Evolutionary conservation across 2,797 vertebrate species (phyloP).

Genomic region (Pseudocheirus occidentalis): DNA sequence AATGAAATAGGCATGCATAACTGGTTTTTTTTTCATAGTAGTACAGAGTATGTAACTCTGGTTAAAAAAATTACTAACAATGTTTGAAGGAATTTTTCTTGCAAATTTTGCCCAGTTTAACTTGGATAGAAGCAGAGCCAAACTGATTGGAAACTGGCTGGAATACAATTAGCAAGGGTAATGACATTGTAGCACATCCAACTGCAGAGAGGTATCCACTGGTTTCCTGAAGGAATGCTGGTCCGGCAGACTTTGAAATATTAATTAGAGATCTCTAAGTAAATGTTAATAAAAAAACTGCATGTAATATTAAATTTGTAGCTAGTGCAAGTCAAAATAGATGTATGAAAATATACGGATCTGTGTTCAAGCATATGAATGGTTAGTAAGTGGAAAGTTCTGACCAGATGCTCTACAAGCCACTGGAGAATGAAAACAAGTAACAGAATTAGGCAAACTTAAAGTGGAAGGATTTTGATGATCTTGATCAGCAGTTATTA

Average conservation of each 20-base stretch:
- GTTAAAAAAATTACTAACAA: neutral
- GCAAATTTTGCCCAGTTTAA: neutral
- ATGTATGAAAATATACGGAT: conserved; percentile 1
- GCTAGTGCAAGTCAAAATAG: neutral
- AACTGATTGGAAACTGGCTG: neutral
- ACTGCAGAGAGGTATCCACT: conserved; percentile 9
- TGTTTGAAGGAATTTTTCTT: neutral
- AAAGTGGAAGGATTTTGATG: neutral
- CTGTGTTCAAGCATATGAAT: neutral
- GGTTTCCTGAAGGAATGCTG: conserved; percentile 33
- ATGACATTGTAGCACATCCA: conserved; percentile 9
- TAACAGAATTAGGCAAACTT: conserved; percentile 46
- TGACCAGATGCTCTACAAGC: conserved; percentile 48
- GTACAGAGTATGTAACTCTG: neutral
- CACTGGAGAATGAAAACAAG: conserved; percentile 36
- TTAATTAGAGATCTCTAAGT: conserved; percentile 52
- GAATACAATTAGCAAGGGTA: neutral
- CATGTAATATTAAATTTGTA: conserved; percentile 21
- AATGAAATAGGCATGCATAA: neutral
- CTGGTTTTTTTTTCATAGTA: neutral
- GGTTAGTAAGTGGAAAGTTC: conserved; percentile 60
- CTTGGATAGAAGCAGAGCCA: neutral
- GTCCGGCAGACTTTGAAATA: conserved; percentile 40
- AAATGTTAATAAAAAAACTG: conserved; percentile 37
- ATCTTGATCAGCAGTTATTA: neutral